Conservation (phyloP, 2,113 vertebrate genomes). For the Tretioscincus oriximinensis region DNA sequence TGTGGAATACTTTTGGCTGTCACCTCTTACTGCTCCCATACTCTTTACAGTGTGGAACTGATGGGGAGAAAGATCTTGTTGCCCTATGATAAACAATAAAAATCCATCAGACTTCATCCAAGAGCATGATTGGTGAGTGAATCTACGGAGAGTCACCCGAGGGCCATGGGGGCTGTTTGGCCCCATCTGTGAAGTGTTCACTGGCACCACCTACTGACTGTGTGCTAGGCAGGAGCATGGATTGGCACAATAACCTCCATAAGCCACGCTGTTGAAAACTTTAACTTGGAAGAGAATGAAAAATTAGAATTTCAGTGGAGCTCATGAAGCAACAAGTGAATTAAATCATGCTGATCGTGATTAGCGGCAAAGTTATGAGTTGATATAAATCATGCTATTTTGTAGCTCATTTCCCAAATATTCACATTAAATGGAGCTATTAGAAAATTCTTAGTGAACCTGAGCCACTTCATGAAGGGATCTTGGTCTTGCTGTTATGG, state of each 20-base stretch:
- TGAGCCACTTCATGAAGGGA: too few relatives aligned
- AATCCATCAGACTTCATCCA: background rate
- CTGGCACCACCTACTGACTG: conserved; percentile 24
- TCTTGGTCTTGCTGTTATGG: too few relatives aligned
- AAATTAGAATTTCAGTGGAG: background rate
- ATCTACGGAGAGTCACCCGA: conserved; percentile 30
- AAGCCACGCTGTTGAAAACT: background rate
- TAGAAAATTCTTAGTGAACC: too few relatives aligned
- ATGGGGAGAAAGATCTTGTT: background rate
- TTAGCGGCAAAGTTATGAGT: background rate
- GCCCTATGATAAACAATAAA: background rate
- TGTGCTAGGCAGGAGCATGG: conserved; percentile 19
- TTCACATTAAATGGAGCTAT: too few relatives aligned
- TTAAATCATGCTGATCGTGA: conserved; percentile 17
- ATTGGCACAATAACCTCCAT: conserved; percentile 21
- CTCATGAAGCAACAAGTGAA: background rate
- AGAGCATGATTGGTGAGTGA: background rate
- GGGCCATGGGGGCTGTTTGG: conserved; percentile 20
- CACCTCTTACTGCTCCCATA: conserved; percentile 78
- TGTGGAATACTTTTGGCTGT: conserved; percentile 92
- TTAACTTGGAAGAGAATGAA: background rate
- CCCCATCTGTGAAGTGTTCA: background rate
- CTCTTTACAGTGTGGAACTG: conserved; percentile 78
- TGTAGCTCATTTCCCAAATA: background rate
- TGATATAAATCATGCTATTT: conserved; percentile 29